Percentiles rank a stretch among this genome's conserved stretches.
Evolutionary conservation across 2,113 vertebrate species (phyloP).

Genomic region (Myrmecobius fasciatus): DNA sequence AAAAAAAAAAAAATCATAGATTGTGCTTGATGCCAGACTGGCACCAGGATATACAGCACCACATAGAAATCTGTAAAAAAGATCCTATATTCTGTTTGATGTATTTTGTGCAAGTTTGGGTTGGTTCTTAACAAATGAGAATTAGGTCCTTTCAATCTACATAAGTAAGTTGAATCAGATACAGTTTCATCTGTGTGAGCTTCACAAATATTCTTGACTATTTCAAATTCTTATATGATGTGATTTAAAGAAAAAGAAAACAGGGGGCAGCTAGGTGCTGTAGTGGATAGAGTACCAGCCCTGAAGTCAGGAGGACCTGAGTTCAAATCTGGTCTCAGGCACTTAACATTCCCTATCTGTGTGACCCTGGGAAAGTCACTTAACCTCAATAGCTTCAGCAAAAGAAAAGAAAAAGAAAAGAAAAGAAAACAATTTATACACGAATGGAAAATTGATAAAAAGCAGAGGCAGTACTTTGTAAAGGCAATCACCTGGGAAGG

Average conservation of each 20-base stretch:
- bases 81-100: neutral
- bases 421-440: neutral
- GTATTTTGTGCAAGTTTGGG: neutral
- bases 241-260: neutral
- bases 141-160: neutral
- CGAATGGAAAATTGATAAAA: neutral
- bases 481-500: neutral
- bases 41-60: neutral
- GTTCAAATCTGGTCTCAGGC: too few relatives aligned
- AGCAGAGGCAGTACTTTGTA: neutral
- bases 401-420: too few relatives aligned
- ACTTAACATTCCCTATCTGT: too few relatives aligned
- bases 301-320: too few relatives aligned
- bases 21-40: constrained; percentile 20
- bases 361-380: too few relatives aligned
- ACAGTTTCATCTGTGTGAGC: neutral
- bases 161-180: neutral
- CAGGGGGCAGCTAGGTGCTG: too few relatives aligned
- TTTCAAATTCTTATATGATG: neutral
- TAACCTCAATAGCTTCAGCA: too few relatives aligned
- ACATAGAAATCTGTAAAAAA: neutral
- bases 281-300: too few relatives aligned
- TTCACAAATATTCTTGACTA: neutral
- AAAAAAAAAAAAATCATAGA: neutral
- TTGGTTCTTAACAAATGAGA: neutral